These are phyloP conservation scores for Venustaconcha ellipsiformis DNA, from an alignment of 1,140 invertebrate species.

Conservation along the genomic window DNA sequence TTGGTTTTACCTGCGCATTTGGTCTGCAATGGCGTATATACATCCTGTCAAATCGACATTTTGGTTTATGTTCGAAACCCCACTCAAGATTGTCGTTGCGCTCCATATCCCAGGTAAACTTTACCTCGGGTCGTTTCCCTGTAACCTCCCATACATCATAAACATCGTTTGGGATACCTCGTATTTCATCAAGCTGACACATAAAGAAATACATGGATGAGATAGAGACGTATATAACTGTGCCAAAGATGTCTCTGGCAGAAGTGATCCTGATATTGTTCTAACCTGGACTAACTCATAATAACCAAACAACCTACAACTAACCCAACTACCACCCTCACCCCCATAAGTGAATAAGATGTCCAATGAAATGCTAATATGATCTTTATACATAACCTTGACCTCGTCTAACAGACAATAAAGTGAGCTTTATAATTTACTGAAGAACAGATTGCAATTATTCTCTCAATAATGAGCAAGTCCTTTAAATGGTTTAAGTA, in stretches of 20 bases:
- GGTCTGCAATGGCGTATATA: conserved; percentile 67
- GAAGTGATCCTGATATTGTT: no score
- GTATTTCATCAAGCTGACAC: conserved; percentile 66
- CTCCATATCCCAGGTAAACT: conserved; percentile 75
- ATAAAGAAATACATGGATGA: conserved; percentile 5
- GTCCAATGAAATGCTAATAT: no score
- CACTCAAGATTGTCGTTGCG: conserved; percentile 72
- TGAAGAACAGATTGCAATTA: no score
- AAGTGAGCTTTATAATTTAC: no score
- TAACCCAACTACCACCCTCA: no score
- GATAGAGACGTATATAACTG: background rate
- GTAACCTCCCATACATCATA: conserved; percentile 74
- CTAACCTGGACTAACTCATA: no score
- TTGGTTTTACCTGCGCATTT: conserved; percentile 61
- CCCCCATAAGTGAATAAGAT: no score
- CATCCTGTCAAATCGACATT: conserved; percentile 74
- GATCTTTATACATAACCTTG: no score
- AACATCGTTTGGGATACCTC: conserved; percentile 69
- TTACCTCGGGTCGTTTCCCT: conserved; percentile 71
- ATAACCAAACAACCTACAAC: no score
- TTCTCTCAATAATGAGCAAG: no score
- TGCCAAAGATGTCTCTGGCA: background rate
- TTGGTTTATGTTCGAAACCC: conserved; percentile 66
- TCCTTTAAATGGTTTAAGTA: no score
- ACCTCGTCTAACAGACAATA: no score